These are phyloP conservation scores for Tenthredo livida DNA, from an alignment of 2,888 invertebrate genomes.

Conservation along the genomic window DNA sequence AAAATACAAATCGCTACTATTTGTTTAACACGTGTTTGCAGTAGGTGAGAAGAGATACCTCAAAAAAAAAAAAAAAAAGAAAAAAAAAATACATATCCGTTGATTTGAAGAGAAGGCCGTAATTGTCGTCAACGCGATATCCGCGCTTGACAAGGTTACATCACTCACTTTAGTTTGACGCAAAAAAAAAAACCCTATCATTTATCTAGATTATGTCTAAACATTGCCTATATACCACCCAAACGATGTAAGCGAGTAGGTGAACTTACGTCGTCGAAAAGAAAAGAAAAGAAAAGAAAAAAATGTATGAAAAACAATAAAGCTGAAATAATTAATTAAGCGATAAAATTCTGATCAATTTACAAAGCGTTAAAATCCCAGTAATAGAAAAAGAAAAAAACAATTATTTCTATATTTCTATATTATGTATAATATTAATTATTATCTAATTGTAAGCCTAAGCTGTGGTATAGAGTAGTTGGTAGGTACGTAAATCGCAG, in stretches of 20 bases:
- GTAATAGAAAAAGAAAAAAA: not conserved
- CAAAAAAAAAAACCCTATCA: not conserved
- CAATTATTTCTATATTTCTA: not conserved
- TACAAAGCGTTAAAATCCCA: not conserved
- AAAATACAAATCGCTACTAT: not conserved
- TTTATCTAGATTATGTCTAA: conserved; percentile 15
- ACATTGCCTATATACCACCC: too few relatives aligned
- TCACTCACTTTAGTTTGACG: not conserved
- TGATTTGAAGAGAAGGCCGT: conserved; percentile 8
- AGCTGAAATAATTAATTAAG: too few relatives aligned
- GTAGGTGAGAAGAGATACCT: not conserved
- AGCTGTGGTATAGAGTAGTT: not conserved
- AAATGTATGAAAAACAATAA: too few relatives aligned
- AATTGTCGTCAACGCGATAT: conserved; percentile 26
- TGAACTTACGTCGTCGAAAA: too few relatives aligned
- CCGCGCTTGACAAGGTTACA: not conserved
- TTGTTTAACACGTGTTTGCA: not conserved
- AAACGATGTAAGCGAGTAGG: too few relatives aligned
- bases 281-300: too few relatives aligned
- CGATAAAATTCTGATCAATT: too few relatives aligned
- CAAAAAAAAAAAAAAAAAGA: too few relatives aligned
- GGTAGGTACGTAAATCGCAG: not conserved
- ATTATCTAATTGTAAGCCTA: not conserved
- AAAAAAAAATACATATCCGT: not conserved
- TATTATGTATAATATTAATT: not conserved